Conservation (phyloP, 2,797 vertebrate genomes). For the Enteromius viviparus region DNA sequence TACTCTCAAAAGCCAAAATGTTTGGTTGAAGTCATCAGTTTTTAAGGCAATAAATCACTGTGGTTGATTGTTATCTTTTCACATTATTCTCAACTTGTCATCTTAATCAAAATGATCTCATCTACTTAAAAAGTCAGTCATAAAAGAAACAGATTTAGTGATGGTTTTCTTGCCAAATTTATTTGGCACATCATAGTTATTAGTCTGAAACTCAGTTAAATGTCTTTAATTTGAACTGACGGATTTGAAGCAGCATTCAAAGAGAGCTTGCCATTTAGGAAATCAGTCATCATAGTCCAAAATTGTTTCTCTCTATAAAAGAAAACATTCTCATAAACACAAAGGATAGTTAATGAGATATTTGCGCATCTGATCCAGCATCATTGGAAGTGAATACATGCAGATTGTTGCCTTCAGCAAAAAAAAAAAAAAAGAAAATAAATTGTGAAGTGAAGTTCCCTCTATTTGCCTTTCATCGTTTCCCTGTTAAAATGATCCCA, state of each 20-base stretch:
- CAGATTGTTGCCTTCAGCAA: constrained; percentile 48
- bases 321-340: constrained; percentile 48
- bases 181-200: constrained; percentile 23
- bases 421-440: background rate
- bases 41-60: background rate
- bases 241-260: constrained; percentile 41
- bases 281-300: constrained; percentile 53
- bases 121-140: constrained; percentile 1
- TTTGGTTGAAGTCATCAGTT: background rate
- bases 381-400: constrained; percentile 46
- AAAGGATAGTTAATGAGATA: constrained; percentile 54
- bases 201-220: constrained; percentile 28
- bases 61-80: constrained; percentile 10
- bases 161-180: constrained; percentile 20
- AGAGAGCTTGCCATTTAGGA: constrained; percentile 45
- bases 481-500: constrained; percentile 11
- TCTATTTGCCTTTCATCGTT: constrained; percentile 50
- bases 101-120: constrained; percentile 20
- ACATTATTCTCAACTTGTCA: constrained; percentile 4
- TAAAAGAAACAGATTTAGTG: constrained; percentile 10
- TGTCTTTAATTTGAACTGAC: constrained; percentile 47
- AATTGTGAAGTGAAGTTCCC: constrained; percentile 26
- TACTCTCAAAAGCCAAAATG: background rate
- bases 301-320: constrained; percentile 49
- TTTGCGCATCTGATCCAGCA: constrained; percentile 40